Percentiles rank a stretch among this genome's conserved stretches.
These are phyloP conservation scores for Tetramorium bicarinatum DNA, from an alignment of 2,888 invertebrate genomes.

Conservation along the genomic window DNA sequence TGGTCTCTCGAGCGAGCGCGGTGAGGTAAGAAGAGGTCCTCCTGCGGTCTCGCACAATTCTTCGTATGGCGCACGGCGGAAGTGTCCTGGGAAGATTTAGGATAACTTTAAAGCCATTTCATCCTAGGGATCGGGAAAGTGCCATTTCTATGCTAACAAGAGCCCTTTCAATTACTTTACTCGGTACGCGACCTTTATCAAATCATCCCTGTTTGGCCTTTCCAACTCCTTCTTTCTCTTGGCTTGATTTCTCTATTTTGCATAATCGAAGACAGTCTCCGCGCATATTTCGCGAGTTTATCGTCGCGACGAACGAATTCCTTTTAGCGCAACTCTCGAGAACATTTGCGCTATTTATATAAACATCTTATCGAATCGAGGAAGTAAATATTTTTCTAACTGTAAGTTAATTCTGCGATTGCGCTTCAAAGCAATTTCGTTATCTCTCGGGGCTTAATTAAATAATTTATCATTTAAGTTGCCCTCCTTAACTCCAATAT, in stretches of 20 bases:
- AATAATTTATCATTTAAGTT: slow-evolving; percentile 11
- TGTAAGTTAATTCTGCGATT: not conserved
- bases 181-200: slow-evolving; percentile 66
- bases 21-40: slow-evolving; percentile 44
- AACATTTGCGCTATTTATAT: slow-evolving; percentile 9
- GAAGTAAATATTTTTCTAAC: not conserved
- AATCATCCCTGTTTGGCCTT: slow-evolving; percentile 68
- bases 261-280: slow-evolving; percentile 68
- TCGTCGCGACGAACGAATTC: not conserved
- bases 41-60: slow-evolving; percentile 67
- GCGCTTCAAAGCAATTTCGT: not conserved
- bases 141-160: slow-evolving; percentile 76
- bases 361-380: not conserved
- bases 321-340: not conserved
- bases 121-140: slow-evolving; percentile 70
- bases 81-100: slow-evolving; percentile 59
- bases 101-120: slow-evolving; percentile 70
- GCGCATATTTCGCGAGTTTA: slow-evolving; percentile 15
- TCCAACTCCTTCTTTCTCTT: slow-evolving; percentile 48
- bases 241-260: slow-evolving; percentile 67
- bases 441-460: not conserved
- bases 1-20: slow-evolving; percentile 59
- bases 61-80: slow-evolving; percentile 51
- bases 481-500: not conserved
- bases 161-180: slow-evolving; percentile 71